Percentiles rank a stretch among this genome's conserved stretches.
phyloP scores from a whole-genome alignment of 2,113 vertebrate species.

The Promerops cafer region DNA sequence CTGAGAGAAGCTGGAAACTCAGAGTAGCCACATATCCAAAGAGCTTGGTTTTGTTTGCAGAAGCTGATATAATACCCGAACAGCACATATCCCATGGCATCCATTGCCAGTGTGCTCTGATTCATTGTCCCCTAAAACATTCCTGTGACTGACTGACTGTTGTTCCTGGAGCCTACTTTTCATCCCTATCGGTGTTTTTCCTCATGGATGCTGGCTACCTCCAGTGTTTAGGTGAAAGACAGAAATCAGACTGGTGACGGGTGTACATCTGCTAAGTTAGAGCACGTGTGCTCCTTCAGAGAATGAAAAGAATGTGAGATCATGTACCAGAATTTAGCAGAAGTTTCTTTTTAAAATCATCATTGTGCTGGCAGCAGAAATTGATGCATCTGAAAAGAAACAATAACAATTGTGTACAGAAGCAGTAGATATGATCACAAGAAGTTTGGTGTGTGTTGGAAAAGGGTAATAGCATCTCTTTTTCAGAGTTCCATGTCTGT shows the following conservation, averaged over 20 bases:
- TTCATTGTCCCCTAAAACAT: background rate
- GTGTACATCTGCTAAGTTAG: background rate
- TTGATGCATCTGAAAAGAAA: background rate
- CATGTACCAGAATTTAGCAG: background rate
- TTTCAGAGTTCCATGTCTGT: background rate
- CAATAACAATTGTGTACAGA: background rate
- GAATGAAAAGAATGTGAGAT: background rate
- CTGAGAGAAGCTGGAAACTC: conserved; percentile 20
- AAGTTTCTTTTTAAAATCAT: background rate
- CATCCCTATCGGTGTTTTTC: background rate
- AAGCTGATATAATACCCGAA: background rate
- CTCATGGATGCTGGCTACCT: background rate
- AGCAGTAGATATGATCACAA: background rate
- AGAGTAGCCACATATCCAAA: background rate
- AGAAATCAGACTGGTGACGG: background rate
- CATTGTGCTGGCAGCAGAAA: background rate
- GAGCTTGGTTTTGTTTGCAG: background rate
- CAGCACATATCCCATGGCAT: background rate
- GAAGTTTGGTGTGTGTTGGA: background rate
- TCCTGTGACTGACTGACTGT: background rate
- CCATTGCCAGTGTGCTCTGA: background rate
- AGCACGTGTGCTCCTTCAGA: background rate
- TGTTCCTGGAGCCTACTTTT: background rate
- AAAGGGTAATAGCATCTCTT: background rate
- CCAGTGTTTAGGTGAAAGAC: background rate